Percentiles rank a stretch among this genome's conserved stretches.
Evolutionary conservation across 2,888 invertebrate species (phyloP).

Genomic region (Aricia artaxerxes): DNA sequence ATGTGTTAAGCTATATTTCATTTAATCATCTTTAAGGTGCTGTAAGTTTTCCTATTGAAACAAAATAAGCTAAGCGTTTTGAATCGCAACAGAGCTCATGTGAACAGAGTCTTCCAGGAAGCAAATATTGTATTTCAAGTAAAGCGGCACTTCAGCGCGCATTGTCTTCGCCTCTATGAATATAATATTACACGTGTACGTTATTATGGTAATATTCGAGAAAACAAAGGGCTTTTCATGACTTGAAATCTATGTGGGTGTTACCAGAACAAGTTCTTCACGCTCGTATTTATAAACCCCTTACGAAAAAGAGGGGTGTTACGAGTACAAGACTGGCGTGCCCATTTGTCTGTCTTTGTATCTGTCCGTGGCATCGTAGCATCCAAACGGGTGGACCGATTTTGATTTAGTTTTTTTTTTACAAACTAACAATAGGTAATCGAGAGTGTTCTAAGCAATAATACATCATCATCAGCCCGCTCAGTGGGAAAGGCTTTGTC

Average conservation of each 20-base stretch:
- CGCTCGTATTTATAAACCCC: not conserved
- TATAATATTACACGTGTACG: slow-evolving; percentile 16
- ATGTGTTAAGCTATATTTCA: too few relatives aligned
- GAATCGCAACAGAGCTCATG: not conserved
- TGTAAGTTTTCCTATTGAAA: too few relatives aligned
- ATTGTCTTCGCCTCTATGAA: slow-evolving; percentile 11
- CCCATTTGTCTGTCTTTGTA: too few relatives aligned
- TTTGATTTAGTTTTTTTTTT: too few relatives aligned
- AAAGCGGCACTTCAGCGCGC: slow-evolving; percentile 11
- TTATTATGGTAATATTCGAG: slow-evolving; percentile 5
- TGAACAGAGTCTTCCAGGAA: slow-evolving; percentile 6
- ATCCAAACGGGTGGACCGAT: too few relatives aligned
- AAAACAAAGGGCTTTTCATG: slow-evolving; percentile 1
- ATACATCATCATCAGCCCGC: too few relatives aligned
- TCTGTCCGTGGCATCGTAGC: too few relatives aligned
- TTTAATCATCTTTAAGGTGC: too few relatives aligned
- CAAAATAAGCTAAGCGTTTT: not conserved
- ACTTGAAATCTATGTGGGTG: not conserved
- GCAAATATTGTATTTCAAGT: slow-evolving; percentile 27
- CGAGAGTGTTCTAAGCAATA: too few relatives aligned
- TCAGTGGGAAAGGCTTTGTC: too few relatives aligned
- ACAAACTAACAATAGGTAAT: too few relatives aligned
- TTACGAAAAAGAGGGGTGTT: not conserved
- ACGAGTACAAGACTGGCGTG: too few relatives aligned
- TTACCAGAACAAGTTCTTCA: not conserved